Percentiles rank a stretch among this genome's conserved stretches.
Evolutionary conservation across 1,140 invertebrate genomes (phyloP).

Genomic region (Zaprionus ghesquierei): DNA sequence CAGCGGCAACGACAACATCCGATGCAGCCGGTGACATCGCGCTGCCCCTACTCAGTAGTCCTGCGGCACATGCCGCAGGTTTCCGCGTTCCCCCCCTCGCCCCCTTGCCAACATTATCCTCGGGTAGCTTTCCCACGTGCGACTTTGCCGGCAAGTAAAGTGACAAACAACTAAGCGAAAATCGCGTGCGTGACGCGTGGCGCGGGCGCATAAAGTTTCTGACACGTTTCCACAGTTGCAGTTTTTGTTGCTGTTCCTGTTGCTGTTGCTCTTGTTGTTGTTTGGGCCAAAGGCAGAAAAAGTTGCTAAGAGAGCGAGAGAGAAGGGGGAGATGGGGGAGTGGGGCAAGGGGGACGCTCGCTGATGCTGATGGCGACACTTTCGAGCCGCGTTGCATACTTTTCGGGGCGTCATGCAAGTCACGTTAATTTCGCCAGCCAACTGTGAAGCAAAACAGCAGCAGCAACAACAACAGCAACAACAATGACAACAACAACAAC

Average conservation of each 20-base stretch:
- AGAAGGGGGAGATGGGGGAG: not conserved
- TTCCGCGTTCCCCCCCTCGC: not conserved
- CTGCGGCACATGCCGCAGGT: not conserved
- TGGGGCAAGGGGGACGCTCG: constrained; percentile 4
- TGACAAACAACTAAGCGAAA: constrained; percentile 80
- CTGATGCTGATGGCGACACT: constrained; percentile 64
- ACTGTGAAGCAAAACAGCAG: constrained; percentile 59
- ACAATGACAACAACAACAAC: not conserved
- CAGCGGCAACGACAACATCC: constrained; percentile 24
- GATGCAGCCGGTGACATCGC: not conserved
- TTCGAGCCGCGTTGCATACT: constrained; percentile 73
- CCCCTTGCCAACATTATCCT: not conserved
- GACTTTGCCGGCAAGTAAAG: constrained; percentile 40
- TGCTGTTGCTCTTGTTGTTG: constrained; percentile 23
- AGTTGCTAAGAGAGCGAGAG: constrained; percentile 26
- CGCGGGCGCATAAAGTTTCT: constrained; percentile 76
- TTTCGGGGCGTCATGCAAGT: constrained; percentile 72
- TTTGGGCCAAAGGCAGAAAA: constrained; percentile 50
- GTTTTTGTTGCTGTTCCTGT: constrained; percentile 23
- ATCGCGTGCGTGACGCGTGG: constrained; percentile 79
- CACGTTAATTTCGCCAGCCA: constrained; percentile 74
- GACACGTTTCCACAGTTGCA: constrained; percentile 79
- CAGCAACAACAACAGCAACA: constrained; percentile 17
- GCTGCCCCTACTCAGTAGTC: not conserved
- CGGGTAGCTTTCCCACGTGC: not conserved